phyloP scores from a whole-genome alignment of 2,888 invertebrate species.

The Drosophila percnosoma region DNA sequence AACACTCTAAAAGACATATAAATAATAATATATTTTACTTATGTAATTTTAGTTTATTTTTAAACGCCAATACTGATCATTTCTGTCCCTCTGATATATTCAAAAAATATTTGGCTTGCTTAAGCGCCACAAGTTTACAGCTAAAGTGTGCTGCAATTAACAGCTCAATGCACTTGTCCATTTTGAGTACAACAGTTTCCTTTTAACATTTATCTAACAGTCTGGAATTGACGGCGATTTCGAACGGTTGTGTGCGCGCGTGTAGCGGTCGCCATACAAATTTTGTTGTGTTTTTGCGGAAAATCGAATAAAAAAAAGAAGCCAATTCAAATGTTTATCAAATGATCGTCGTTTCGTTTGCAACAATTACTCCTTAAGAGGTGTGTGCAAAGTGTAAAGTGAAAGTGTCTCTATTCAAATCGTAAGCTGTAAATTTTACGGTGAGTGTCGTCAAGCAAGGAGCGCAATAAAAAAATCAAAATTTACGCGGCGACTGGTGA shows the following conservation, averaged over 20 bases:
- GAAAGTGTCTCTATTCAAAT: slow-evolving; percentile 44
- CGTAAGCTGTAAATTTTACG: slow-evolving; percentile 63
- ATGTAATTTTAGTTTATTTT: neutral
- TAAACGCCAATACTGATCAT: neutral
- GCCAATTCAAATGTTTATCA: slow-evolving; percentile 63
- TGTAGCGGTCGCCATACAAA: slow-evolving; percentile 46
- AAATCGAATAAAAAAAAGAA: slow-evolving; percentile 67
- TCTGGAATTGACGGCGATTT: slow-evolving; percentile 62
- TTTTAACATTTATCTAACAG: slow-evolving; percentile 42
- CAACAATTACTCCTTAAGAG: slow-evolving; percentile 71
- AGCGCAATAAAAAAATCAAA: slow-evolving; percentile 22
- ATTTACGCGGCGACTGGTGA: slow-evolving; percentile 62
- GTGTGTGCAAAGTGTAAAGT: slow-evolving; percentile 51
- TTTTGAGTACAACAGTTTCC: slow-evolving; percentile 52
- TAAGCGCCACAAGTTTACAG: slow-evolving; percentile 12
- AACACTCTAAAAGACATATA: no score
- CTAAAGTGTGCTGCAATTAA: neutral
- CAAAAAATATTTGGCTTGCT: neutral
- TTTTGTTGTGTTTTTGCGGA: slow-evolving; percentile 73
- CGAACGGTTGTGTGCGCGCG: slow-evolving; percentile 53
- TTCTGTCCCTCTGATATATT: neutral
- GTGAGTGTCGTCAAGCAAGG: slow-evolving; percentile 55
- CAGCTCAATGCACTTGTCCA: slow-evolving; percentile 36
- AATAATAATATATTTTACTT: neutral
- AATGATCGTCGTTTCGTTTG: slow-evolving; percentile 63